Evolutionary conservation across 2,888 invertebrate genomes (phyloP).

Genomic region (Drosophila mettleri): DNA sequence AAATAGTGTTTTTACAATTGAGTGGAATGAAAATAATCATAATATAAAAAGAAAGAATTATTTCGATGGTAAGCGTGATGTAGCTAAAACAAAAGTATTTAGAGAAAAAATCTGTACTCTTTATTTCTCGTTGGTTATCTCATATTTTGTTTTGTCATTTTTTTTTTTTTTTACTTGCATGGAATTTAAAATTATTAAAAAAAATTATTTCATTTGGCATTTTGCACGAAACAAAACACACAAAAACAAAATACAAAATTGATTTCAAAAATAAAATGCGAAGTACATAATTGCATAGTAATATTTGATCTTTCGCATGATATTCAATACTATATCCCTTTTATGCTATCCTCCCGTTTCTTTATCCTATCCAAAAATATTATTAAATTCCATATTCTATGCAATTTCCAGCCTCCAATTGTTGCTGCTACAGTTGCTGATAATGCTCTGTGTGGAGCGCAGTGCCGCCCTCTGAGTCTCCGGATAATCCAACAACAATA

Average conservation of each 20-base stretch:
- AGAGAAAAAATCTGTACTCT: background rate
- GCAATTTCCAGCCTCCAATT: constrained; percentile 81
- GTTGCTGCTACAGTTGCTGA: constrained; percentile 77
- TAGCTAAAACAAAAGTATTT: constrained; percentile 29
- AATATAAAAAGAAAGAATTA: constrained; percentile 11
- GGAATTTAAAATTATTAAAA: constrained; percentile 24
- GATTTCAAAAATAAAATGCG: constrained; percentile 17
- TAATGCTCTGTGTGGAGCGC: constrained; percentile 74
- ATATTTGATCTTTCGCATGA: constrained; percentile 59
- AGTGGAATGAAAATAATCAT: constrained; percentile 25
- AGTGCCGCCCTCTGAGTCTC: constrained; percentile 46
- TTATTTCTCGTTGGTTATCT: constrained; percentile 17
- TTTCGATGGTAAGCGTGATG: constrained; percentile 51
- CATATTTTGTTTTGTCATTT: constrained; percentile 2
- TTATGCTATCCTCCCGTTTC: background rate
- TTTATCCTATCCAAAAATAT: constrained; percentile 7
- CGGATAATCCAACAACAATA: background rate
- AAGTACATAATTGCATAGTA: constrained; percentile 34
- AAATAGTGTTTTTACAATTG: constrained; percentile 33
- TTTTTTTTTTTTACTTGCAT: constrained; percentile 47
- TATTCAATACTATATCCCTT: constrained; percentile 27
- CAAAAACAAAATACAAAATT: background rate
- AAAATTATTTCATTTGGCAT: constrained; percentile 22
- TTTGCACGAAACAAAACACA: constrained; percentile 51
- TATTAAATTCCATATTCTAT: constrained; percentile 41